Evolutionary conservation across 2,797 vertebrate genomes (phyloP).

Genomic region (Petrocephalus schoutedeni): DNA sequence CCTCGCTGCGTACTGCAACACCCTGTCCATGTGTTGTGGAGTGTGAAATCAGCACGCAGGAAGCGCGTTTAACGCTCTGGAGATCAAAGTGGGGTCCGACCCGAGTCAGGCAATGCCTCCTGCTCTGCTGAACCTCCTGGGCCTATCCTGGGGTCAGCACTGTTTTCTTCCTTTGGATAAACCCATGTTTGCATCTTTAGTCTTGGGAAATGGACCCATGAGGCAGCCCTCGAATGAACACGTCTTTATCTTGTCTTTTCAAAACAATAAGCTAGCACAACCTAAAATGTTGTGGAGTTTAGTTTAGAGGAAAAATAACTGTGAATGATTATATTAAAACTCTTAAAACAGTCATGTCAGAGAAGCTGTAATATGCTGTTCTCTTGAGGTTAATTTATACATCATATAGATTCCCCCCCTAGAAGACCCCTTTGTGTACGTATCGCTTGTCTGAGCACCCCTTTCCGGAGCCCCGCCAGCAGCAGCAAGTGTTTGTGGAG

Average conservation of each 20-base stretch:
- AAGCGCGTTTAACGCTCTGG: conserved; percentile 13
- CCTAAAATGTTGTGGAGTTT: not conserved
- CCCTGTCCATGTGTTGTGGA: not conserved
- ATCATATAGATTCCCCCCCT: not conserved
- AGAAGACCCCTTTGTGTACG: not conserved
- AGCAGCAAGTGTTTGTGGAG: conserved; percentile 22
- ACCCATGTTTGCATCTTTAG: not conserved
- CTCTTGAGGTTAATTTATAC: conserved; percentile 7
- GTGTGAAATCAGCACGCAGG: conserved; percentile 20
- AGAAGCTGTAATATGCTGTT: not conserved
- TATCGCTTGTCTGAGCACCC: conserved; percentile 27
- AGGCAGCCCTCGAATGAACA: not conserved
- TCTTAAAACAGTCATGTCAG: not conserved
- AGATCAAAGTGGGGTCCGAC: conserved; percentile 17
- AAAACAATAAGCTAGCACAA: not conserved
- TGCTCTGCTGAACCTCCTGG: not conserved
- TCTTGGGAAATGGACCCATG: not conserved
- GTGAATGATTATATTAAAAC: not conserved
- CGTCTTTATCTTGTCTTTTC: not conserved
- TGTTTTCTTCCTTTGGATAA: not conserved
- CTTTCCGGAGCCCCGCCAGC: conserved; percentile 25
- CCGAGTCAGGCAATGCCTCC: not conserved
- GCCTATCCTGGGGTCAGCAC: not conserved
- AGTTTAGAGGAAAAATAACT: not conserved
- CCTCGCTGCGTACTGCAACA: not conserved